Conservation (phyloP, 2,888 invertebrate genomes). For the Dysmachus trigonus region DNA sequence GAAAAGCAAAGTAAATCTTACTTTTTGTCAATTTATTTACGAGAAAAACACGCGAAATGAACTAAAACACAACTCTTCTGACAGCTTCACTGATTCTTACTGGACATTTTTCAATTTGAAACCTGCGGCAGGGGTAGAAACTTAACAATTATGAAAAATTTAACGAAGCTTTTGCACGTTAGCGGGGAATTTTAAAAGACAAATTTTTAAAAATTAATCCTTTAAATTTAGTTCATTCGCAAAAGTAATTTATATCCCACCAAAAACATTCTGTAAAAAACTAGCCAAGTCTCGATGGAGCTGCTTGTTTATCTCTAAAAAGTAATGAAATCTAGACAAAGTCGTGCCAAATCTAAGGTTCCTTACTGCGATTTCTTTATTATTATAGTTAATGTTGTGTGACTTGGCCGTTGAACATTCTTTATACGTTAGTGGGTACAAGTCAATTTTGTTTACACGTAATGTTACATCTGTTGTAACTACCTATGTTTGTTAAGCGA, state of each 20-base stretch:
- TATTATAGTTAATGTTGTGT: too few relatives aligned
- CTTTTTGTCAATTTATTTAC: background rate
- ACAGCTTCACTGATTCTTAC: background rate
- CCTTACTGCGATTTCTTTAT: too few relatives aligned
- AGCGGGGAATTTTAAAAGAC: background rate
- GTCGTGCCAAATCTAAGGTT: too few relatives aligned
- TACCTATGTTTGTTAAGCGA: too few relatives aligned
- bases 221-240: background rate
- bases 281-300: too few relatives aligned
- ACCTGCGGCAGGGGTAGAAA: background rate
- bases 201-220: background rate
- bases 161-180: background rate
- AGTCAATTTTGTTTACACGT: too few relatives aligned
- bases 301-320: too few relatives aligned
- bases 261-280: too few relatives aligned
- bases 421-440: too few relatives aligned
- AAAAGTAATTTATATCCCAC: background rate
- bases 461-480: too few relatives aligned
- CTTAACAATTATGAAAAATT: background rate
- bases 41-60: background rate
- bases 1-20: background rate
- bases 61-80: background rate
- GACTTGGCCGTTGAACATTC: too few relatives aligned
- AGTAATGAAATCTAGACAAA: too few relatives aligned
- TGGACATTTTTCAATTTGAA: conserved; percentile 6